Base-by-base conservation (phyloP, 1,140 invertebrate genomes). In the Temnothorax nylanderi region DNA sequence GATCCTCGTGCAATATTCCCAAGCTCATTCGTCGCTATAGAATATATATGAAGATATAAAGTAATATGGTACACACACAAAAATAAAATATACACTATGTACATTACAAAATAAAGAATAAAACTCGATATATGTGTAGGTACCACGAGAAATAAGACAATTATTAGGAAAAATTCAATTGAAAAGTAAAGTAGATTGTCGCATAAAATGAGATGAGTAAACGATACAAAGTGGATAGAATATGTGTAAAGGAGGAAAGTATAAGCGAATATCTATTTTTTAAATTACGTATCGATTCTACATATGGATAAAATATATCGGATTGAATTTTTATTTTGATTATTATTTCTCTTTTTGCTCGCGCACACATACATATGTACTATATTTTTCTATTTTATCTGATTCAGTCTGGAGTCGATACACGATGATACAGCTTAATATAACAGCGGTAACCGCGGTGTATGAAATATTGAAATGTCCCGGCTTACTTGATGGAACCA, bases 401-500 rank as follows among this genome's bases (percentile, higher is more conserved):
- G 21, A 44, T 16, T 32, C 26, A 72, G 47, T 41, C 16, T 64
- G 21, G 18, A 34, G 10, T 64, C 75, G 16, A 62, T 60, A 44
- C n/a, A 60, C 34, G 26, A 32, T 64, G 18, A 47, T 34, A 11
- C 10, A 32, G 58, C 18, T 76, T 64, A 77, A 64, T 44, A 69
- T 41, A 51, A 16, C 21, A 18, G 44, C 41, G 34, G n/a, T 26
- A 51, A 69, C 62, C 62, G 77, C 62, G 18, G 7, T 67, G 26
- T 78, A 67, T 80, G 77, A 34, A 80, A 69, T 69, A 80, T 51
- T 51, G 62, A 54, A 69, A 80, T 49, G 44, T 51, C 13, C 32
- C 7, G 11, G 77, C 77, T 80, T 80, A 67, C 44, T 26, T 41
- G 47, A 80, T 80, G 10, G 62, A 67, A 18, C 62, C 47, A 67